Evolutionary conservation across 2,888 invertebrate species (phyloP).

Genomic region (Busseola fusca): DNA sequence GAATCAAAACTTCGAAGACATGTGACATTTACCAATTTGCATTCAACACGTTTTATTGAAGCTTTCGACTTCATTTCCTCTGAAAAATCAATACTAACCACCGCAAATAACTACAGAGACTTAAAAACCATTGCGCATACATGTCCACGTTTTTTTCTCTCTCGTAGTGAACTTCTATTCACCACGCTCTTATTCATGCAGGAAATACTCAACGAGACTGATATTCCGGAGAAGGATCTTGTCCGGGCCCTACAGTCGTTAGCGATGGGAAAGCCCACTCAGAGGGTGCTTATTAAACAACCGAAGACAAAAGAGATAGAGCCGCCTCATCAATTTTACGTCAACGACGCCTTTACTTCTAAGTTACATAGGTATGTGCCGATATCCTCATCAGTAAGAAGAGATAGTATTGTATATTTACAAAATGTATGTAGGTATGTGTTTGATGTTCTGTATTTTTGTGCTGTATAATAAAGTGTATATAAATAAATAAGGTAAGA

Average conservation of each 20-base stretch:
- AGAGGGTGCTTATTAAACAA: conserved; percentile 97
- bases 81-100: neutral
- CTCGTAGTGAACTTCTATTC: neutral
- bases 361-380: conserved; percentile 95
- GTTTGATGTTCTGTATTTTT: neutral
- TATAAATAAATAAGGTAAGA: neutral
- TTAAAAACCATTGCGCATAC: neutral
- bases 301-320: conserved; percentile 99
- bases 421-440: neutral
- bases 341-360: conserved; percentile 99
- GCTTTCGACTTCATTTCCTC: neutral
- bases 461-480: neutral
- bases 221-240: conserved; percentile 99
- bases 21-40: too few relatives aligned
- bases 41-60: neutral
- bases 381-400: neutral
- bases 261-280: conserved; percentile 99
- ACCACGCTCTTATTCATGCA: conserved; percentile 67
- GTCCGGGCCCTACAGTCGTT: conserved; percentile 98
- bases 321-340: conserved; percentile 96
- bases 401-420: neutral
- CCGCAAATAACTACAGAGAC: neutral
- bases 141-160: neutral
- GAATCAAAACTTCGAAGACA: too few relatives aligned
- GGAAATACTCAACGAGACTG: conserved; percentile 98